Percentiles rank a stretch among this genome's conserved stretches.
phyloP scores from a whole-genome alignment of 2,888 invertebrate genomes.

The Malachius bipustulatus region DNA sequence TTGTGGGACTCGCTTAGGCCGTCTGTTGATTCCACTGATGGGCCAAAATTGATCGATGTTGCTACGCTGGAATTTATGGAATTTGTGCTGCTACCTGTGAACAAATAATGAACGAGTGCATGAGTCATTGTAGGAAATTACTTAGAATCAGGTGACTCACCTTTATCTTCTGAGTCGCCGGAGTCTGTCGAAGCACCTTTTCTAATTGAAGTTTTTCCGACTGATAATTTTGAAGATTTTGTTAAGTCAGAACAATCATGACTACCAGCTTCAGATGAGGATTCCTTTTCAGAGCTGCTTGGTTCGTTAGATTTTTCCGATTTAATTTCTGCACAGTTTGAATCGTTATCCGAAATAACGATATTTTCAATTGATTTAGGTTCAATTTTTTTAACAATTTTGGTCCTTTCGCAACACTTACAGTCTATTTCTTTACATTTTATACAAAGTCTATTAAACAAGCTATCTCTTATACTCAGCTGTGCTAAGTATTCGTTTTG shows the following conservation, averaged over 20 bases:
- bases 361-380: slow-evolving; percentile 12
- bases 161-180: slow-evolving; percentile 34
- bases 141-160: slow-evolving; percentile 16
- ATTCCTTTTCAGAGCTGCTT: slow-evolving; percentile 18
- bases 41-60: slow-evolving; percentile 48
- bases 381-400: slow-evolving; percentile 31
- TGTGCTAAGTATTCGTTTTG: slow-evolving; percentile 46
- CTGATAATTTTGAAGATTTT: slow-evolving; percentile 24
- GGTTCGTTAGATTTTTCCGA: slow-evolving; percentile 20
- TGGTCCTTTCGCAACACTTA: slow-evolving; percentile 21
- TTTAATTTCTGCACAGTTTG: slow-evolving; percentile 14
- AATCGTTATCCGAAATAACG: slow-evolving; percentile 11
- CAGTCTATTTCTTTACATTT: slow-evolving; percentile 42
- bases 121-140: too few species aligned
- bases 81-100: slow-evolving; percentile 41
- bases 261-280: slow-evolving; percentile 11
- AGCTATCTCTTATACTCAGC: slow-evolving; percentile 39
- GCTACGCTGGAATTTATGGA: slow-evolving; percentile 47
- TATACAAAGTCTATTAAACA: slow-evolving; percentile 29
- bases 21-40: slow-evolving; percentile 57
- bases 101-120: too few species aligned
- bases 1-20: slow-evolving; percentile 38
- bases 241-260: slow-evolving; percentile 10
- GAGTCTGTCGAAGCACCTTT: slow-evolving; percentile 31
- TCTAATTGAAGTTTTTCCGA: slow-evolving; percentile 22